Conservation (phyloP, 2,113 vertebrate species). For the Furnarius figulus region DNA sequence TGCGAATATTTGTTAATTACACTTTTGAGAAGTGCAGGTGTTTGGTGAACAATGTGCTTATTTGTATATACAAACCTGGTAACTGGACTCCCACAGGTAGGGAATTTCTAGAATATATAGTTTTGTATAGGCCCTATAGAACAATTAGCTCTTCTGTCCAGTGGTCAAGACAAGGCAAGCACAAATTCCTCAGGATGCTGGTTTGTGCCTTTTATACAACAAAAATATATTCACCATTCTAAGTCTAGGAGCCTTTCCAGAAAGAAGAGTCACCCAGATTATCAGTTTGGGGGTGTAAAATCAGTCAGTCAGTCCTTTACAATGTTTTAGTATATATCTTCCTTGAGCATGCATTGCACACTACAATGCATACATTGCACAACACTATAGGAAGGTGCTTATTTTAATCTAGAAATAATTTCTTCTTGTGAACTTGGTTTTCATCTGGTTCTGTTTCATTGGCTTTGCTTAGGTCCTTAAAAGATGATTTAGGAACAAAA, state of each 20-base stretch:
- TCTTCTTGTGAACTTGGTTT: background rate
- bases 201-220: background rate
- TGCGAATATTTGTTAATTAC: background rate
- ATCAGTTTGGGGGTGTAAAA: background rate
- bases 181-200: background rate
- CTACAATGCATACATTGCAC: background rate
- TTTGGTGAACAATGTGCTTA: background rate
- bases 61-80: background rate
- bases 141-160: background rate
- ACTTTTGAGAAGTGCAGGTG: background rate
- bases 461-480: constrained; percentile 12
- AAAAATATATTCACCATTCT: background rate
- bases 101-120: background rate
- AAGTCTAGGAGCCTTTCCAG: background rate
- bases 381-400: background rate
- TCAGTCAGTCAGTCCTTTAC: background rate
- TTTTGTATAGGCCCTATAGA: background rate
- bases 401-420: background rate
- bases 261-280: background rate
- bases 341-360: background rate
- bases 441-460: background rate
- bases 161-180: background rate
- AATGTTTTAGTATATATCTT: background rate
- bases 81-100: background rate
- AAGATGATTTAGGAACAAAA: constrained; percentile 32